Evolutionary conservation across 2,113 vertebrate genomes (phyloP).

Genomic region (Gymnocephalus cernua): DNA sequence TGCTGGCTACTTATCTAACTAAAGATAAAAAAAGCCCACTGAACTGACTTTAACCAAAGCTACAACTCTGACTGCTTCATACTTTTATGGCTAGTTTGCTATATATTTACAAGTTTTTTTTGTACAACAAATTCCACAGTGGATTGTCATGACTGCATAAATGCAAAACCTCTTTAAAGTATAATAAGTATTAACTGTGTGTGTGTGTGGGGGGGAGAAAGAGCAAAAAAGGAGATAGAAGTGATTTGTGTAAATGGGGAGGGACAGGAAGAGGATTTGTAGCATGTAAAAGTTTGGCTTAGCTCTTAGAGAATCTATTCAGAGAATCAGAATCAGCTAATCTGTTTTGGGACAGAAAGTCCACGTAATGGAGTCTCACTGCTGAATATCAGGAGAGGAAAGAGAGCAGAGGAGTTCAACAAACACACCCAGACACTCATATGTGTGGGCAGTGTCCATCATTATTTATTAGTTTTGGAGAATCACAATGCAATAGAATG

Average conservation of each 20-base stretch:
- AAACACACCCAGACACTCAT: slow-evolving; percentile 11
- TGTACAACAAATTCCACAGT: not conserved
- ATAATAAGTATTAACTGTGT: slow-evolving; percentile 35
- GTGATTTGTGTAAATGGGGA: slow-evolving; percentile 53
- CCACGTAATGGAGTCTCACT: slow-evolving; percentile 15
- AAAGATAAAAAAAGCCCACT: slow-evolving; percentile 2
- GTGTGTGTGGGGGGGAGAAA: not conserved
- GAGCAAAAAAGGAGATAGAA: slow-evolving; percentile 21
- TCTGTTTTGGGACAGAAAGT: slow-evolving; percentile 27
- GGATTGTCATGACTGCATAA: slow-evolving; percentile 30
- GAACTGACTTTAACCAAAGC: not conserved
- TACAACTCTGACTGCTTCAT: not conserved
- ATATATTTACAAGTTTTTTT: not conserved
- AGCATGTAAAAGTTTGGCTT: slow-evolving; percentile 42
- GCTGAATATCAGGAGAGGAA: not conserved
- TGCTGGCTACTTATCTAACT: not conserved
- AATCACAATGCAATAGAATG: not conserved
- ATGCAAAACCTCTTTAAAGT: slow-evolving; percentile 46
- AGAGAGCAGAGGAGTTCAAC: slow-evolving; percentile 7
- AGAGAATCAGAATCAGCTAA: not conserved
- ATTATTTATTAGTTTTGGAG: not conserved
- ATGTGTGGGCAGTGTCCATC: not conserved
- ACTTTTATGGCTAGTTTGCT: not conserved
- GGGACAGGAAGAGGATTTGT: slow-evolving; percentile 66
- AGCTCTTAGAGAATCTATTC: not conserved